These are phyloP conservation scores for Hippoglossus hippoglossus DNA, from an alignment of 2,797 vertebrate species.

Conservation along the genomic window DNA sequence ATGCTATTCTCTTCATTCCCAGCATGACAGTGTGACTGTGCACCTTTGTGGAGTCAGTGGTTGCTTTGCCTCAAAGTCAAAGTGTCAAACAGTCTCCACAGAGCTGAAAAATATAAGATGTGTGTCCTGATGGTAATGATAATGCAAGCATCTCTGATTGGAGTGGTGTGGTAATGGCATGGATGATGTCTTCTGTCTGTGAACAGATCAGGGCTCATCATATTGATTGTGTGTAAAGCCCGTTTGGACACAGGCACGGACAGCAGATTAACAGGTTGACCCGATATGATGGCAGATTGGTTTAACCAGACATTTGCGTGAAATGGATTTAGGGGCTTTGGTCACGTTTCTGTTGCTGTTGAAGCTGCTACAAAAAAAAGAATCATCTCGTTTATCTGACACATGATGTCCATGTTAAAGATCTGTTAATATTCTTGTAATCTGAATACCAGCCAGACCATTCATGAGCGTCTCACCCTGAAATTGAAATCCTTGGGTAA, in stretches of 20 bases:
- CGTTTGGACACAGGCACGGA: constrained; percentile 50
- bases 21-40: not conserved
- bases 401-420: not conserved
- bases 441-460: not conserved
- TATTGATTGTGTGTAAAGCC: constrained; percentile 79
- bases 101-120: constrained; percentile 14
- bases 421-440: not conserved
- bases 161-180: constrained; percentile 40
- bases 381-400: not conserved
- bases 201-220: constrained; percentile 59
- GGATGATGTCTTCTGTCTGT: constrained; percentile 37
- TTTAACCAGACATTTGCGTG: constrained; percentile 61
- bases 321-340: constrained; percentile 64
- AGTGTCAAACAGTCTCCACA: constrained; percentile 3
- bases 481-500: not conserved
- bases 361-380: constrained; percentile 10
- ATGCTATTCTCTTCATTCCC: constrained; percentile 5
- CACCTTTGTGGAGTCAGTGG: not conserved
- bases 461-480: not conserved
- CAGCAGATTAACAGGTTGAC: constrained; percentile 80
- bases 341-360: constrained; percentile 38
- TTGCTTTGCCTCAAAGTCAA: constrained; percentile 12
- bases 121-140: constrained; percentile 35
- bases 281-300: constrained; percentile 48
- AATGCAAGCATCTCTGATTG: constrained; percentile 39